A percentile compares a stretch with the other conserved stretches of the same genome.
phyloP scores from a whole-genome alignment of 2,888 invertebrate species.

The Crioceris asparagi region DNA sequence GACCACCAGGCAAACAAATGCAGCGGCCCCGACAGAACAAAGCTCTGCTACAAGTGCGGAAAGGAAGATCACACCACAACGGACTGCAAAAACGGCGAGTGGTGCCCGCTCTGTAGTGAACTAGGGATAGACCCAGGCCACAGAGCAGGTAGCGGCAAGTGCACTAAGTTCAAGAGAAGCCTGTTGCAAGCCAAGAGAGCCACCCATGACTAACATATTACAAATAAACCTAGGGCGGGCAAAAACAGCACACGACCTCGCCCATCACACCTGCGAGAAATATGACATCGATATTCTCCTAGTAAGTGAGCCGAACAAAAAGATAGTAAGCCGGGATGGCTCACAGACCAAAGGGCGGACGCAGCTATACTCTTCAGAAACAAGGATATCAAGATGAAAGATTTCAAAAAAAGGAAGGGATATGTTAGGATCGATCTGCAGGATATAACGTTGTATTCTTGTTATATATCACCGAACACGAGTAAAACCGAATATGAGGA shows the following conservation, averaged over 20 bases:
- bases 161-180: not conserved
- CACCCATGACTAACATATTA: not conserved
- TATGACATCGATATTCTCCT: not conserved
- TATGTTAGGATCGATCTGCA: not conserved
- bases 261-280: not conserved
- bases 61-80: not conserved
- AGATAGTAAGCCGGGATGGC: not conserved
- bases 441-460: not conserved
- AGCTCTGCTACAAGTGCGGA: not conserved
- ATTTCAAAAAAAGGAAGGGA: not conserved
- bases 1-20: not conserved
- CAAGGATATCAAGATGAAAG: not conserved
- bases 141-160: not conserved
- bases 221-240: not conserved
- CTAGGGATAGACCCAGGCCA: no score
- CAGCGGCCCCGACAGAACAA: not conserved
- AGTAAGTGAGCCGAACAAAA: not conserved
- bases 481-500: not conserved
- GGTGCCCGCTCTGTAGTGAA: no score
- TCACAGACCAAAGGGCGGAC: not conserved
- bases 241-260: conserved; percentile 1
- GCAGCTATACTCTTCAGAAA: not conserved
- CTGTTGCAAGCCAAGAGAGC: no score
- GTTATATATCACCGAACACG: not conserved
- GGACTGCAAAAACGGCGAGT: no score